Percentiles rank a stretch among this genome's conserved stretches.
phyloP scores from a whole-genome alignment of 1,140 invertebrate species.

The Holotrichia oblita region DNA sequence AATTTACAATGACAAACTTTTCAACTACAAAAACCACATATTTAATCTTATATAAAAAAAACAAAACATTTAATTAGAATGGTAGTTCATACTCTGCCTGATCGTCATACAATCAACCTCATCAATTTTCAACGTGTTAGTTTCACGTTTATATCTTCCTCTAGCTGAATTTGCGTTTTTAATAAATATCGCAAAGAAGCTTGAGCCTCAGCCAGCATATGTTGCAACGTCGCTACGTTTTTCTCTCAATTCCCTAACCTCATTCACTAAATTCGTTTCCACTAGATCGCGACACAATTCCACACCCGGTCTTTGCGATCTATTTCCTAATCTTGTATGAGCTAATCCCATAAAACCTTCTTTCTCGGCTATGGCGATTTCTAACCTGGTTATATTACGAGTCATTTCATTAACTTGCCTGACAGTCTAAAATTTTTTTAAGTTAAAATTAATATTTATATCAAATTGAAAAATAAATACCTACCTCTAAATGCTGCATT shows the following conservation, averaged over 20 bases:
- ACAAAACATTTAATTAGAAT: constrained; percentile 63
- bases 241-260: constrained; percentile 74
- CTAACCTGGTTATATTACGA: constrained; percentile 77
- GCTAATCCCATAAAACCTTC: constrained; percentile 82
- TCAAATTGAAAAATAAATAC: constrained; percentile 52
- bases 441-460: constrained; percentile 50
- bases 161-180: constrained; percentile 85
- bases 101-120: constrained; percentile 87
- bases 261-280: constrained; percentile 74
- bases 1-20: neutral
- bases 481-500: constrained; percentile 80
- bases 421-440: constrained; percentile 49
- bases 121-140: constrained; percentile 90
- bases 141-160: constrained; percentile 91
- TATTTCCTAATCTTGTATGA: constrained; percentile 82
- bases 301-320: constrained; percentile 77
- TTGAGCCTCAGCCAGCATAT: constrained; percentile 74
- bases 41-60: too few species aligned
- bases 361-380: constrained; percentile 84
- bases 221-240: constrained; percentile 72
- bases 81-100: constrained; percentile 69
- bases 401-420: constrained; percentile 76
- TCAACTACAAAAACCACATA: too few species aligned
- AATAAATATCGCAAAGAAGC: constrained; percentile 80
- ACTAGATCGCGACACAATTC: constrained; percentile 83